Base-by-base conservation (phyloP, 2,113 vertebrate species). In the Dasyornis broadbenti region DNA sequence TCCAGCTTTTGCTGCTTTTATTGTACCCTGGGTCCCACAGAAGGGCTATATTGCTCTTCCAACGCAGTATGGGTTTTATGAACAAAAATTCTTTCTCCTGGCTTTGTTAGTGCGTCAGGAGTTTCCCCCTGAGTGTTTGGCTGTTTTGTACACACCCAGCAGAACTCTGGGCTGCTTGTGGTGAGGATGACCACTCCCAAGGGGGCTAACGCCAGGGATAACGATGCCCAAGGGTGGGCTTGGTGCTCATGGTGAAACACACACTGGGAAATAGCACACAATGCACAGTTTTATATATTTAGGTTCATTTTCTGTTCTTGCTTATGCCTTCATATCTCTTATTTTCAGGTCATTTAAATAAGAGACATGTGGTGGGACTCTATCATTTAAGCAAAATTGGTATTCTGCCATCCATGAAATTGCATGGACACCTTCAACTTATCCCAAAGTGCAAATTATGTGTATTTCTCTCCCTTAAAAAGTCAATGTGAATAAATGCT, bases 361-460 rank as follows among this genome's bases (percentile, higher is more conserved):
- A 95, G 92, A 97, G 94, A 95, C 92, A 94, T 94, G 94, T 95
- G 95, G 90, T 95, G 71, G 83, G 96, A 91, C 90, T 96, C 96
- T 96, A 93, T 97, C 95, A 95, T 95, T 97, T 97, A 96, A 97
- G 78, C 85, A 96, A 97, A 97, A 97, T 97, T 96, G 96, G 90
- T 97, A 94, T 97, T 96, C 96, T 96, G 92, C 94, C 97, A 97
- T 97, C 96, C 96, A 97, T 97, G 96, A 97, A 97, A 97, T 96
- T 97, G 96, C 96, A 95, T 91, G 96, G 94, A 94, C 92, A 96
- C 95, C 89, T 97, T 95, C 82, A 95, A 95, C 95, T 97, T 95
- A 95, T 96, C 96, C 94, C 92, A 75, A 95, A 90, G 92, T 94
- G 94, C 94, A 96, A 95, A 96, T 97, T 93, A 97, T 64, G 82